Evolutionary conservation across 2,113 vertebrate genomes (phyloP).

Genomic region (Tragulus kanchil): DNA sequence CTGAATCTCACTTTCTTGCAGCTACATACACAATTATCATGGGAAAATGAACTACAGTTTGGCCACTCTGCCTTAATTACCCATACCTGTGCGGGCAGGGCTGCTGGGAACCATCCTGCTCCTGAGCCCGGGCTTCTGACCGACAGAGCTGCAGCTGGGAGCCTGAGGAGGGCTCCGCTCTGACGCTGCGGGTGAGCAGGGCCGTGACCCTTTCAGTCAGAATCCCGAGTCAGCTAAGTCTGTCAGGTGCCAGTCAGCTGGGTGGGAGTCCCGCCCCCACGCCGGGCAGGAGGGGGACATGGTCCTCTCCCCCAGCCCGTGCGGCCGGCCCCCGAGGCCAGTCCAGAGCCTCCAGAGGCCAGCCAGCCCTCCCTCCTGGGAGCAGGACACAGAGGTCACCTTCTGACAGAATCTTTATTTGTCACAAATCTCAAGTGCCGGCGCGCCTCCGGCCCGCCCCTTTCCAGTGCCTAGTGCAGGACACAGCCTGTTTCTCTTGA

Average conservation of each 20-base stretch:
- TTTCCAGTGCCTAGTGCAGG: not conserved
- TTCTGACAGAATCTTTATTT: constrained; percentile 69
- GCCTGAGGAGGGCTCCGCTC: not conserved
- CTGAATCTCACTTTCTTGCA: not conserved
- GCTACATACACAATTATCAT: not conserved
- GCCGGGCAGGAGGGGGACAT: not conserved
- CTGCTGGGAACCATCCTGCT: not conserved
- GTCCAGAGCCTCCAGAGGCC: not conserved
- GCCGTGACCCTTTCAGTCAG: not conserved
- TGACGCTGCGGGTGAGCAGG: not conserved
- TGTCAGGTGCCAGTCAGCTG: not conserved
- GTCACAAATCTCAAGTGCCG: constrained; percentile 75
- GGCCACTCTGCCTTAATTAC: not conserved
- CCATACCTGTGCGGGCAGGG: not conserved
- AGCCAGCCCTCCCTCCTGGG: not conserved
- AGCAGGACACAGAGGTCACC: constrained; percentile 45
- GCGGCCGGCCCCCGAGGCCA: not conserved
- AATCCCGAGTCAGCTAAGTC: not conserved
- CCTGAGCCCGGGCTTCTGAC: not conserved
- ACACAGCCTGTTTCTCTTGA: constrained; percentile 20
- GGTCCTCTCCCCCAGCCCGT: no score
- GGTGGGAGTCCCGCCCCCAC: not conserved
- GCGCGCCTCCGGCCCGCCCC: not conserved
- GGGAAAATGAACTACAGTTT: not conserved
- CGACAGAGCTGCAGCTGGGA: not conserved